These are phyloP conservation scores for Arrhamphus sclerolepis DNA, from an alignment of 2,797 vertebrate species.

Conservation along the genomic window DNA sequence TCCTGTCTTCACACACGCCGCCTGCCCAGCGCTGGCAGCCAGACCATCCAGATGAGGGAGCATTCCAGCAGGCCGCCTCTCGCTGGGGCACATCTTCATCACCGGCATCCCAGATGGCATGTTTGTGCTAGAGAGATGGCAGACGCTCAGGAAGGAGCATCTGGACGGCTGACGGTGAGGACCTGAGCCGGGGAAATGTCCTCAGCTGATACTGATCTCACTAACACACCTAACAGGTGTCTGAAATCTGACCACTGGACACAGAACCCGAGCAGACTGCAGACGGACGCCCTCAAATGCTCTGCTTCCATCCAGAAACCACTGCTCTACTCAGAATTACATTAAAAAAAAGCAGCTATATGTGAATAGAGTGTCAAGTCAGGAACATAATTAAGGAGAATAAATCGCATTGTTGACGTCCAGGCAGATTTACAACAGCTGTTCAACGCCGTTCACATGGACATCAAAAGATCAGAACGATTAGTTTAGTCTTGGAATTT, in stretches of 20 bases:
- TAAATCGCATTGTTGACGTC: too few species aligned
- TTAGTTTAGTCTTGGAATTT: too few species aligned
- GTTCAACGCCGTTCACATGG: too few species aligned
- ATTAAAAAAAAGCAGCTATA: too few species aligned
- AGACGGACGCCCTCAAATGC: too few species aligned
- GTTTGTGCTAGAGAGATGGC: not conserved
- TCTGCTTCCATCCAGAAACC: not conserved
- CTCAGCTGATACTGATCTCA: constrained; percentile 11
- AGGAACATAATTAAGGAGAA: too few species aligned
- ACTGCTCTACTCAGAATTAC: not conserved
- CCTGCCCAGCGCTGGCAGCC: constrained; percentile 52
- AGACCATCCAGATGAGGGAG: constrained; percentile 52
- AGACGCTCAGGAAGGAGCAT: not conserved
- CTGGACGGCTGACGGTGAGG: not conserved
- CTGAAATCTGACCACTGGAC: constrained; percentile 14
- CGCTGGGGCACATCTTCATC: constrained; percentile 33
- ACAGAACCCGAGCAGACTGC: not conserved
- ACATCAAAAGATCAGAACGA: too few species aligned
- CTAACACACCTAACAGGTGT: constrained; percentile 30
- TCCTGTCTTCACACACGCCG: constrained; percentile 53
- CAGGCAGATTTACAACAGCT: too few species aligned
- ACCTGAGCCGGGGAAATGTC: too few species aligned
- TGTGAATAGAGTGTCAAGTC: too few species aligned
- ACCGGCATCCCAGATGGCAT: constrained; percentile 17
- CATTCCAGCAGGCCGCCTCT: constrained; percentile 32